phyloP scores from a whole-genome alignment of 1,140 invertebrate species.

The Brachionus rubens region DNA sequence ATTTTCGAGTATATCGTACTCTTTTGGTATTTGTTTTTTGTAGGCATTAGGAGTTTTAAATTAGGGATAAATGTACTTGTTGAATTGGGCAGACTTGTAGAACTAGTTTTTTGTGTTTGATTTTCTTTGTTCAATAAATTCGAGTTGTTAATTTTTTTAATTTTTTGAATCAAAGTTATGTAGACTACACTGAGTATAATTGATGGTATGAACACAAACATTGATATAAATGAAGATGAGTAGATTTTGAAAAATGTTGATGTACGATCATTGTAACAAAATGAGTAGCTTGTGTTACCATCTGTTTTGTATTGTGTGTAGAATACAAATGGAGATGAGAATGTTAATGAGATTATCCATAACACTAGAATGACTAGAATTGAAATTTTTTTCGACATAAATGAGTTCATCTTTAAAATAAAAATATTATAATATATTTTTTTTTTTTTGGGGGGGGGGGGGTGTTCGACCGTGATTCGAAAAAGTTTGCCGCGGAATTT shows the following conservation, averaged over 20 bases:
- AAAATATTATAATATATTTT: not conserved
- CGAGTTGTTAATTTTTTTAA: not conserved
- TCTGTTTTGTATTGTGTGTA: not conserved
- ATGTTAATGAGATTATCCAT: constrained; percentile 5
- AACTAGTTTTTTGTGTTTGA: too few relatives aligned
- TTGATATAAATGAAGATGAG: not conserved
- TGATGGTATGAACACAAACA: constrained; percentile 40
- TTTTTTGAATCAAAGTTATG: not conserved
- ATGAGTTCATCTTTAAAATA: not conserved
- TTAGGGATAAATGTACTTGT: too few relatives aligned
- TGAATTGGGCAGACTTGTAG: too few relatives aligned
- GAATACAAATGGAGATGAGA: not conserved
- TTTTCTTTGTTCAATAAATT: not conserved
- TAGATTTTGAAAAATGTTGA: not conserved
- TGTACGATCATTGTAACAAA: not conserved
- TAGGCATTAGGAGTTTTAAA: not conserved
- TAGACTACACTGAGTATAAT: constrained; percentile 5
- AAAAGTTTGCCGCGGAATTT: too few relatives aligned
- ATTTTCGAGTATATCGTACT: not conserved
- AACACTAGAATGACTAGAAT: not conserved
- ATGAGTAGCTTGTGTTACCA: not conserved
- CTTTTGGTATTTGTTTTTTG: too few relatives aligned
- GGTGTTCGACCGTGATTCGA: too few relatives aligned
- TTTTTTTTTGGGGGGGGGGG: too few relatives aligned
- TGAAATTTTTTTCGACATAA: not conserved